Conservation (phyloP, 2,888 invertebrate genomes). For the Rhogogaster chlorosoma region DNA sequence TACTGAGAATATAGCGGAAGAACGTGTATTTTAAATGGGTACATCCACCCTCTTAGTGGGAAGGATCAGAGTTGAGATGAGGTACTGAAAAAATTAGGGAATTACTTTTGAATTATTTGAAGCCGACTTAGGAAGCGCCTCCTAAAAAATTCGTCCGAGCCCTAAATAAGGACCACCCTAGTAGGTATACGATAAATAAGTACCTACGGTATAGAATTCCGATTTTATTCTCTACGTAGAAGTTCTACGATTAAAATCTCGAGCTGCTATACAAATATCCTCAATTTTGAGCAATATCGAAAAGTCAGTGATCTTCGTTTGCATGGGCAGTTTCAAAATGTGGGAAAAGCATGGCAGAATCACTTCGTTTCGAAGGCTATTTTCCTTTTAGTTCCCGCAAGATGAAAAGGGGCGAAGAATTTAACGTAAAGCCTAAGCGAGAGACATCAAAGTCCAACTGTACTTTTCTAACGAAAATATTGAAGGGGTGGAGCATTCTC, state of each 20-base stretch:
- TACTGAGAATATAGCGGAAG: too few relatives aligned
- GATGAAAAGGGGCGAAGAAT: neutral
- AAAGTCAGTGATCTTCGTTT: neutral
- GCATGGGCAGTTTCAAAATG: neutral
- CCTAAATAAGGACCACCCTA: too few relatives aligned
- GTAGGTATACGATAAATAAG: neutral
- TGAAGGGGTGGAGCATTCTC: neutral
- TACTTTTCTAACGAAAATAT: neutral
- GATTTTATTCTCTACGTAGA: neutral
- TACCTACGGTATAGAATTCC: neutral
- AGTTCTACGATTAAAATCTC: neutral
- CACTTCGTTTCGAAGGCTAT: neutral
- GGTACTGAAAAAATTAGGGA: too few relatives aligned
- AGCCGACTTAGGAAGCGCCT: too few relatives aligned
- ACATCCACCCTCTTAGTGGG: too few relatives aligned
- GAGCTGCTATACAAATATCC: neutral
- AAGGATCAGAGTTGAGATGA: too few relatives aligned
- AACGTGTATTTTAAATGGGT: too few relatives aligned
- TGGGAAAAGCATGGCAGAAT: neutral
- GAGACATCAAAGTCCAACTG: neutral
- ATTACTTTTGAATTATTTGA: too few relatives aligned
- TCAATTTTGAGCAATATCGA: neutral
- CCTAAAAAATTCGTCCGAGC: too few relatives aligned
- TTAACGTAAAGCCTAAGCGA: neutral
- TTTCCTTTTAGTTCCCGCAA: neutral